Conservation (phyloP, 1,140 invertebrate genomes). For the Paraescarpia echinospica region DNA sequence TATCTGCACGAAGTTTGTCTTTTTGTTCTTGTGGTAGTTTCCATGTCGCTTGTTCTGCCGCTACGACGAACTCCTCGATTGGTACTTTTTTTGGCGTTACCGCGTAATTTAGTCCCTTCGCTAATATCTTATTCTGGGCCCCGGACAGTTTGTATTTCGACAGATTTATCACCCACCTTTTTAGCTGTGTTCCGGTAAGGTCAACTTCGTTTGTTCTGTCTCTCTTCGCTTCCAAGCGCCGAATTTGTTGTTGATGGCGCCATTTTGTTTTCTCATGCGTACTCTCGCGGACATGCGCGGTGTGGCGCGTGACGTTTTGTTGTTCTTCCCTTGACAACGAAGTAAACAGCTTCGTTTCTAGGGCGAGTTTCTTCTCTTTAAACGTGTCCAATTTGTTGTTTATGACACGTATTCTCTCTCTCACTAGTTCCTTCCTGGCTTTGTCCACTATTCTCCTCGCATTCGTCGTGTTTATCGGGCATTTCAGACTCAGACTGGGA, state of each 20-base stretch:
- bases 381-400: background rate
- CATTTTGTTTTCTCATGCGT: background rate
- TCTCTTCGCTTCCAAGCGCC: background rate
- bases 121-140: background rate
- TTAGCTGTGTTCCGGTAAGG: background rate
- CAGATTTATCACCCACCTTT: background rate
- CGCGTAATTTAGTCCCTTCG: background rate
- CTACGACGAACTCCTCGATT: background rate
- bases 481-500: background rate
- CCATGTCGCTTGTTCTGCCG: background rate
- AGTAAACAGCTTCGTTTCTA: background rate
- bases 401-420: background rate
- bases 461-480: background rate
- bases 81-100: constrained; percentile 10
- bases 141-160: background rate
- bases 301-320: background rate
- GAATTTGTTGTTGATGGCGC: background rate
- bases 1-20: background rate
- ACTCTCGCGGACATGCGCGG: background rate
- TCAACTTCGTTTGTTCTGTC: background rate
- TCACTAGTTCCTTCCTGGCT: background rate
- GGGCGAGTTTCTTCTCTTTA: background rate
- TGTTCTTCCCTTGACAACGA: background rate
- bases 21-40: background rate
- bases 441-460: constrained; percentile 14